A percentile compares a stretch with the other conserved stretches of the same genome.
Evolutionary conservation across 2,113 vertebrate species (phyloP).

Genomic region (Daboia siamensis): DNA sequence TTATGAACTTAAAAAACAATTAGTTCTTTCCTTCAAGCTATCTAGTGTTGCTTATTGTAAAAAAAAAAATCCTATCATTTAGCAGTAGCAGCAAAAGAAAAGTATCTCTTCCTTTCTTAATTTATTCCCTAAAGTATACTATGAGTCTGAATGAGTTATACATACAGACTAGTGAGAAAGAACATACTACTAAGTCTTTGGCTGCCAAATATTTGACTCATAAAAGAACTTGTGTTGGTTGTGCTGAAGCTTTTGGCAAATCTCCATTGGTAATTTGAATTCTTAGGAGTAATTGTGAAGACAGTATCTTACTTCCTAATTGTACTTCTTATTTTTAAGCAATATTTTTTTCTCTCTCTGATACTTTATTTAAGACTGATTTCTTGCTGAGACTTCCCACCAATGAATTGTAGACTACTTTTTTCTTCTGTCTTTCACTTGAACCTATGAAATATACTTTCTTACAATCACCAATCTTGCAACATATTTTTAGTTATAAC

Average conservation of each 20-base stretch:
- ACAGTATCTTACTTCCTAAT: background rate
- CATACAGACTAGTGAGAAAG: background rate
- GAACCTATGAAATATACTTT: background rate
- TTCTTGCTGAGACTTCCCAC: background rate
- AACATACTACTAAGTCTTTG: background rate
- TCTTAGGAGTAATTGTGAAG: background rate
- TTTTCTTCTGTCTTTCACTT: background rate
- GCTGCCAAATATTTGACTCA: background rate
- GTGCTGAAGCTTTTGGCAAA: background rate
- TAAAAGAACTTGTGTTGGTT: background rate
- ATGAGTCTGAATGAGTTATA: background rate
- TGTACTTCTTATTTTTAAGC: background rate
- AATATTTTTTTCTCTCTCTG: background rate
- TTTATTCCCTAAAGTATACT: background rate
- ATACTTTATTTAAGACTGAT: background rate
- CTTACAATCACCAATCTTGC: background rate
- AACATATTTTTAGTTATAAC: background rate
- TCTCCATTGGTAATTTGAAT: background rate
- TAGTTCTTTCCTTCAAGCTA: background rate
- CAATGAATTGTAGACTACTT: background rate
- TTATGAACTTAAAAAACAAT: conserved; percentile 6
- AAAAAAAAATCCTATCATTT: background rate
- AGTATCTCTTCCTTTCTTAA: background rate
- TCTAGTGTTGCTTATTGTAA: background rate
- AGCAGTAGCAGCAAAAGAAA: background rate